A percentile compares a stretch with the other conserved stretches of the same genome.
These are phyloP conservation scores for Cotesia chilonis DNA, from an alignment of 1,140 invertebrate genomes.

Conservation along the genomic window DNA sequence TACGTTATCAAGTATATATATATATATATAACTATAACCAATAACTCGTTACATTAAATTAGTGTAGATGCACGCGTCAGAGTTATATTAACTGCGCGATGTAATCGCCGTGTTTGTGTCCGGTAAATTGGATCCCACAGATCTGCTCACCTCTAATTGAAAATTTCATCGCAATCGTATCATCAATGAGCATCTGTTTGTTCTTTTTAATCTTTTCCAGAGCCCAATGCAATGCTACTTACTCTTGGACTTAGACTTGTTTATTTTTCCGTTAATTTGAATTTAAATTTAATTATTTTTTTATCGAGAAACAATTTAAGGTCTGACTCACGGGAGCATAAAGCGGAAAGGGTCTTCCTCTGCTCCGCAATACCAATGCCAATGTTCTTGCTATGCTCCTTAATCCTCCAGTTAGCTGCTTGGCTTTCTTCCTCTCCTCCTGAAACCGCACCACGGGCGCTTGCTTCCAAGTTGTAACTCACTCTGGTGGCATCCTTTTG, in stretches of 20 bases:
- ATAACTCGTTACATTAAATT: neutral
- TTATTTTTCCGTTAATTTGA: too few relatives aligned
- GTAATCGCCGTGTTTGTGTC: conserved; percentile 50
- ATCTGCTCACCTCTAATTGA: neutral
- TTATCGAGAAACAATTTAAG: too few relatives aligned
- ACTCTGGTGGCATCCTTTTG: conserved; percentile 27
- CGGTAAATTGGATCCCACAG: conserved; percentile 55
- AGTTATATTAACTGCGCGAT: conserved; percentile 40
- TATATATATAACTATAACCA: conserved; percentile 7
- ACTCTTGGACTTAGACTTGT: too few relatives aligned
- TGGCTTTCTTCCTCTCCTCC: neutral
- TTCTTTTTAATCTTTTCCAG: neutral
- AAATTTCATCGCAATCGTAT: conserved; percentile 12
- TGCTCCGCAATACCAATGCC: neutral
- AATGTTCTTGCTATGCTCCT: neutral
- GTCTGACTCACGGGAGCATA: too few relatives aligned
- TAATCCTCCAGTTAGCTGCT: neutral
- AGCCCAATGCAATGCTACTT: neutral
- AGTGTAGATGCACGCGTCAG: conserved; percentile 27
- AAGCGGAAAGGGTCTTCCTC: too few relatives aligned
- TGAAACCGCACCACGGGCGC: conserved; percentile 1
- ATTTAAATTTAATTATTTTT: too few relatives aligned
- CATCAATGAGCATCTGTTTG: conserved; percentile 6
- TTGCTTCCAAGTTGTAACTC: neutral
- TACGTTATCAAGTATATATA: too few relatives aligned